Conservation (phyloP, 2,888 invertebrate species). For the Acanthosoma haemorrhoidale region DNA sequence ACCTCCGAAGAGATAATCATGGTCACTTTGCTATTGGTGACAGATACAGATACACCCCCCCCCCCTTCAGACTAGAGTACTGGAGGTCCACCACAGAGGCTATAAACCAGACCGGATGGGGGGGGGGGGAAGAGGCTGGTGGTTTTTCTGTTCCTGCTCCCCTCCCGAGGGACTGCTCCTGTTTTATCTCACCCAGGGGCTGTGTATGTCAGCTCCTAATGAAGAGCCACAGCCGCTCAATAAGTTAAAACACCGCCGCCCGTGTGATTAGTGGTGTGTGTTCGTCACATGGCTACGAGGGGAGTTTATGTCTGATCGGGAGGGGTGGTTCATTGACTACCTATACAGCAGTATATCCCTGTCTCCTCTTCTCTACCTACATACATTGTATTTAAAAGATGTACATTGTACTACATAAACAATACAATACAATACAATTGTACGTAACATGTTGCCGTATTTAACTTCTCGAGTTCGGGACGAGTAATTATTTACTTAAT, state of each 20-base stretch:
- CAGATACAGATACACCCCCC: not conserved
- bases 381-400: too few relatives aligned
- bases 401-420: too few relatives aligned
- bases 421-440: too few relatives aligned
- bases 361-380: too few relatives aligned
- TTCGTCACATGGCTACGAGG: too few relatives aligned
- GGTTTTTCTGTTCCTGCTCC: not conserved
- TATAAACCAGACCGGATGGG: not conserved
- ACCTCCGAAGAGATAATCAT: not conserved
- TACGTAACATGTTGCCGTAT: too few relatives aligned
- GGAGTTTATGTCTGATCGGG: too few relatives aligned
- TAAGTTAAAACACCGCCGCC: not conserved
- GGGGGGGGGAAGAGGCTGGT: not conserved
- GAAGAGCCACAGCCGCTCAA: not conserved
- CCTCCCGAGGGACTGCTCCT: not conserved
- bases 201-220: not conserved
- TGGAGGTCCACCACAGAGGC: not conserved
- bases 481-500: too few relatives aligned
- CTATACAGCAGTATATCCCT: too few relatives aligned
- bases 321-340: too few relatives aligned
- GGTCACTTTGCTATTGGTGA: not conserved
- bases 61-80: not conserved
- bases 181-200: conserved; percentile 1
- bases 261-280: too few relatives aligned
- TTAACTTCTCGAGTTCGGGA: too few relatives aligned